phyloP scores from a whole-genome alignment of 2,797 vertebrate genomes.

The Tapera naevia region DNA sequence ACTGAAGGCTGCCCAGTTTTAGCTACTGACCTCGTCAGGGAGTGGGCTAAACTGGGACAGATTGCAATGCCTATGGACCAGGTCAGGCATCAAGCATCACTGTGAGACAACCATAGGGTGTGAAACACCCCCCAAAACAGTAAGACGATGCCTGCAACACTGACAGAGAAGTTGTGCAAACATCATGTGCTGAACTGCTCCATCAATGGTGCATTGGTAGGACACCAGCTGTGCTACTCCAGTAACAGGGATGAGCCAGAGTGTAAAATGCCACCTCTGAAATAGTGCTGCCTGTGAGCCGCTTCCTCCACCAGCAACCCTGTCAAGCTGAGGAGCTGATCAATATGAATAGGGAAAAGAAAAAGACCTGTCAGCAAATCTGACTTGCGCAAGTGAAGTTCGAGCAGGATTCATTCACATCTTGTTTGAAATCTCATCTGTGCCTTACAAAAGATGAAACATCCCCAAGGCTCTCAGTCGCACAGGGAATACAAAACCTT shows the following conservation, averaged over 20 bases:
- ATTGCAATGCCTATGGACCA: background rate
- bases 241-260: background rate
- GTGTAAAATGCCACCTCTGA: background rate
- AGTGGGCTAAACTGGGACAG: too few relatives aligned
- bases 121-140: background rate
- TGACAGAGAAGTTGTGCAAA: fast-evolving
- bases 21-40: too few relatives aligned
- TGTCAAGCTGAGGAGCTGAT: background rate
- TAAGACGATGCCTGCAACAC: background rate
- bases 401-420: background rate
- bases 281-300: background rate
- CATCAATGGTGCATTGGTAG: fast-evolving
- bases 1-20: too few relatives aligned
- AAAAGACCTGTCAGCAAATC: slow-evolving; percentile 19
- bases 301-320: background rate
- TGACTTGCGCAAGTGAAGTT: background rate
- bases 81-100: background rate
- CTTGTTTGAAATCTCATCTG: slow-evolving; percentile 57
- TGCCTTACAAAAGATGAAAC: slow-evolving; percentile 3
- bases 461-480: background rate
- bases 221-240: background rate
- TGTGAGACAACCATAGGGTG: background rate
- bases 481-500: background rate
- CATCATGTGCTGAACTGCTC: background rate
- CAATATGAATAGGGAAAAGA: background rate